Conservation (phyloP, 2,113 vertebrate genomes). For the Solea senegalensis region DNA sequence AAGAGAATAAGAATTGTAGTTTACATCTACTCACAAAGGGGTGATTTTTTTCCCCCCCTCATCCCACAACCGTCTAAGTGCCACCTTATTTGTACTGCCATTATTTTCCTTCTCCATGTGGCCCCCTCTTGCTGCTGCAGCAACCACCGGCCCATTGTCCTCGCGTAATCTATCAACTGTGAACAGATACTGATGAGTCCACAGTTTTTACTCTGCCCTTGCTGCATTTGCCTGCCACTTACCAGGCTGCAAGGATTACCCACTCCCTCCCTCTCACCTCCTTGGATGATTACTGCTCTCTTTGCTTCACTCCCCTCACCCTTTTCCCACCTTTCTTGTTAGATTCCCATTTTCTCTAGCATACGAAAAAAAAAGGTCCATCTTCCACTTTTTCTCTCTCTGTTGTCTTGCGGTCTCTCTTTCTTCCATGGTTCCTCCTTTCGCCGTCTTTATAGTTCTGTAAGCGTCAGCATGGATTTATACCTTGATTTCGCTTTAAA, state of each 20-base stretch:
- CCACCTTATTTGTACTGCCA: slow-evolving; percentile 30
- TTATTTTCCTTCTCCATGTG: slow-evolving; percentile 4
- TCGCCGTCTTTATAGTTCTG: too few species aligned
- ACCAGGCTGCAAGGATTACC: slow-evolving; percentile 50
- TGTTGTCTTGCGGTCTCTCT: not conserved
- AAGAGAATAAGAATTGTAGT: slow-evolving; percentile 15
- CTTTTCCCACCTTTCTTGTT: slow-evolving; percentile 52
- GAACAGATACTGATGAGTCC: slow-evolving; percentile 73
- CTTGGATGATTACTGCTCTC: slow-evolving; percentile 55
- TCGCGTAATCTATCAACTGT: slow-evolving; percentile 69
- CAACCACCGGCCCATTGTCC: slow-evolving; percentile 46
- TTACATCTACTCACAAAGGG: slow-evolving; percentile 15
- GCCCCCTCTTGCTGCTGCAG: slow-evolving; percentile 24
- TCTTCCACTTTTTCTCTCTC: slow-evolving; percentile 20
- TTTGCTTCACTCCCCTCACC: slow-evolving; percentile 26
- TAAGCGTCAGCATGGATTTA: too few species aligned
- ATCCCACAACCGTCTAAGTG: slow-evolving; percentile 18
- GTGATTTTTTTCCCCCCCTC: slow-evolving; percentile 7
- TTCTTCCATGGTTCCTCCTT: too few species aligned
- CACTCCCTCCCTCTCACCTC: slow-evolving; percentile 31
- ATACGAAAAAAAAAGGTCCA: slow-evolving; percentile 26
- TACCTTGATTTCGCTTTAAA: too few species aligned
- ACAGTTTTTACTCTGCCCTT: slow-evolving; percentile 68
- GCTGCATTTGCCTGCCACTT: slow-evolving; percentile 60
- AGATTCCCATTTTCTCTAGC: slow-evolving; percentile 55